Base-by-base conservation (phyloP, 2,797 vertebrate species). In the Clangula hyemalis region DNA sequence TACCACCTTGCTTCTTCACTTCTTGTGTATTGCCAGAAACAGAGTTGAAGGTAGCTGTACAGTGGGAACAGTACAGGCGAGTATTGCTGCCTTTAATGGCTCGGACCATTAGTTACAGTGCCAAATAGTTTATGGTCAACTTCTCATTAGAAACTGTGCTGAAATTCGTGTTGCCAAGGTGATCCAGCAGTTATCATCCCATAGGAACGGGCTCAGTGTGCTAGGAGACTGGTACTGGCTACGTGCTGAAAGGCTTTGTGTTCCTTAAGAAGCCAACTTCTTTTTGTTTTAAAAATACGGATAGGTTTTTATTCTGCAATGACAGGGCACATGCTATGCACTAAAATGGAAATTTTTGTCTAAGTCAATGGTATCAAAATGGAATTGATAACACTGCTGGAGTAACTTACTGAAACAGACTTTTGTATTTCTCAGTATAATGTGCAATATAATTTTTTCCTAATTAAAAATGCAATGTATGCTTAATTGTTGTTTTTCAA, bases 381-480 rank as follows among this genome's bases (percentile, higher is more conserved):
- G 53, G 60, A 79, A 53, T 93, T 81, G 93, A 16, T 89, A 91
- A 79, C 88, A 68, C 84, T 93, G 94, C 96, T 96, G 96, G 82
- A 93, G 84, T 91, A 85, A 92, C 47, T 89, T 93, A 66, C 90
- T 88, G 95, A 93, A 88, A 88, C 17, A 74, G 65, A 85, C 79
- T 76, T 76, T 76, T 92, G 92, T 93, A 82, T 96, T 95, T 94
- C 79, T 85, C 62, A 80, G 62, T 93, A 76, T 96, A 79, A 96
- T 83, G 98, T 98, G 98, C 98, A 98, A 98, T 98, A 96, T 93
- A 87, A 85, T 77, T 87, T 89, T 93, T 85, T 90, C 68, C 89
- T 90, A 39, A 92, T 90, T 94, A 74, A 85, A 94, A 95, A 96
- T 96, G 90, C 85, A 91, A 72, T 87, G 34, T 90, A 56, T 95